Base-by-base conservation (phyloP, 2,888 invertebrate genomes). In the Polydrusus pterygomalis region DNA sequence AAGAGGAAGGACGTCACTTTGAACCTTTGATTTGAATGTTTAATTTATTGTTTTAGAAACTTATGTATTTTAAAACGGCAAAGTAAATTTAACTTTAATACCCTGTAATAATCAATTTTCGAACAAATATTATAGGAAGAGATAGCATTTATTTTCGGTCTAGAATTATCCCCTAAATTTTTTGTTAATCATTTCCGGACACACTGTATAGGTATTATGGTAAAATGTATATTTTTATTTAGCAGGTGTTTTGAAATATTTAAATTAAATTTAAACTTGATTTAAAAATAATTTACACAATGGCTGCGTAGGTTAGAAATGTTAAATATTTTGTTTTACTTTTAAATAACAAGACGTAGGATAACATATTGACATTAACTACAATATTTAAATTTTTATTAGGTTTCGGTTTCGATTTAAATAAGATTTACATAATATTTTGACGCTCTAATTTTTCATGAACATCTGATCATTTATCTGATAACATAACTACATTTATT, bases 341-440 rank as follows among this genome's bases (percentile, higher is more conserved):
- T 34, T 60, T 38, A 38, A 60, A 60, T 38, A 38, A 60, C 38
- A 60, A 5, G 18, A 17, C 58, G 58, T 60, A 38, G 58, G 58
- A 60, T 60, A n/a, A 38, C 38, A 60, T 60, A 60, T 34, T 60
- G 18, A 17, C 58, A 60, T 38, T 18, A 17, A 17, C 11, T 0
- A 10, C 11, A 9, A 17, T 60, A 60, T 38, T 34, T 54, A 54
- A 17, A 60, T 54, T 54, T 54, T 54, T 25, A 54, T 25, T 25
- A 34, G 7, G 34, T 34, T n/a, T 25, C 54, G 25, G 25, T 54
- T 54, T n/a, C 25, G 5, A 54, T 47, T 47, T 43, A 43, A 6
- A 43, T 43, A 1, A 43, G 2, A 43, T 43, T 43, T 47, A 17
- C 15, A 47, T 47, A 47, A 17, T 17, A 47, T 47, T 17, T 17